phyloP scores from a whole-genome alignment of 2,888 invertebrate genomes.

The Oeneis ivallda region DNA sequence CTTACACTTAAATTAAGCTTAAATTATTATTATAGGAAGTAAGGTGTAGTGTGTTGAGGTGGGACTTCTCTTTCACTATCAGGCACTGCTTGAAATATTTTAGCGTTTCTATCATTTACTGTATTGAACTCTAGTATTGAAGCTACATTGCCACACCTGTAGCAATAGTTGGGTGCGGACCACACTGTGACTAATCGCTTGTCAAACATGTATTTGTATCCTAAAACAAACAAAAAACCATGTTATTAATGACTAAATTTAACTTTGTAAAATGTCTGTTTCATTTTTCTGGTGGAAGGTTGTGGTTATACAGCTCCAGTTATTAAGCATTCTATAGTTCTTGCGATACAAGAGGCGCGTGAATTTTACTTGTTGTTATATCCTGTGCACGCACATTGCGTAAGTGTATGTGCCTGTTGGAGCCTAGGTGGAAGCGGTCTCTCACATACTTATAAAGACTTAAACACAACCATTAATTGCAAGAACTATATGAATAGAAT shows the following conservation, averaged over 20 bases:
- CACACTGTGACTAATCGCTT: conserved; percentile 98
- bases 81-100: conserved; percentile 97
- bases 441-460: too few species aligned
- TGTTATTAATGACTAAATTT: not conserved
- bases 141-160: conserved; percentile 98
- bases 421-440: too few species aligned
- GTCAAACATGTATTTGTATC: conserved; percentile 99
- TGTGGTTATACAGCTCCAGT: not conserved
- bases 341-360: too few species aligned
- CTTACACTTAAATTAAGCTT: conserved; percentile 44
- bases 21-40: conserved; percentile 90
- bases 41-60: conserved; percentile 95
- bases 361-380: too few species aligned
- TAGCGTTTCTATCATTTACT: conserved; percentile 88
- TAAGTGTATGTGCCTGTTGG: too few species aligned
- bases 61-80: conserved; percentile 97
- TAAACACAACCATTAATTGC: too few species aligned
- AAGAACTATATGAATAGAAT: too few species aligned
- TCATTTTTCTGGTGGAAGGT: not conserved
- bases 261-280: not conserved
- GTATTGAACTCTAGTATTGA: conserved; percentile 95
- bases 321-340: too few species aligned
- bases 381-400: too few species aligned
- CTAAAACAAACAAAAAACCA: conserved; percentile 79
- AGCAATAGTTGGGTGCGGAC: conserved; percentile 99